These are phyloP conservation scores for Dryobates pubescens DNA, from an alignment of 2,797 vertebrate species.

Conservation along the genomic window DNA sequence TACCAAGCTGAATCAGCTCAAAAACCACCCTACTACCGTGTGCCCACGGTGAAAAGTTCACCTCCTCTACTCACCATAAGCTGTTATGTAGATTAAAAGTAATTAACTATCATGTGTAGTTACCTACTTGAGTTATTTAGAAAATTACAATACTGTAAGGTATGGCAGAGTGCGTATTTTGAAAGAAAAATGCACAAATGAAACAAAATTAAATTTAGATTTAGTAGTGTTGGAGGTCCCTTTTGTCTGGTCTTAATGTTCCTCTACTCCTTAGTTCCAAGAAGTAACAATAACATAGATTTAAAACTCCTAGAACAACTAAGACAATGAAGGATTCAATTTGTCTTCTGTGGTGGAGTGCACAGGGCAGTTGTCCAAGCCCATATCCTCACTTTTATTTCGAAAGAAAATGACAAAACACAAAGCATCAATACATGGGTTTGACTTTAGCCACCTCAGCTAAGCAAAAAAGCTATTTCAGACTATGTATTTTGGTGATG, in stretches of 20 bases:
- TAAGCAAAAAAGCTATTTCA: background rate
- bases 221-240: background rate
- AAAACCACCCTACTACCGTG: background rate
- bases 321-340: background rate
- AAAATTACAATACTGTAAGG: background rate
- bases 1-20: background rate
- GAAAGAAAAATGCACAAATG: background rate
- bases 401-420: background rate
- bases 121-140: background rate
- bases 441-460: background rate
- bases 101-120: background rate
- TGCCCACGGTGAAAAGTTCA: conserved; percentile 4
- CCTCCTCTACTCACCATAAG: background rate
- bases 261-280: background rate
- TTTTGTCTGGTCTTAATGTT: background rate
- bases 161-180: background rate
- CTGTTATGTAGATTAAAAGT: background rate
- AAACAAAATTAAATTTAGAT: background rate
- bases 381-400: background rate
- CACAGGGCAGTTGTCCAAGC: background rate
- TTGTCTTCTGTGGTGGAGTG: background rate
- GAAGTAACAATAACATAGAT: background rate
- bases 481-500: background rate
- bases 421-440: background rate
- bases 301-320: background rate